phyloP scores from a whole-genome alignment of 2,888 invertebrate genomes.

The Cremastinae sp. region DNA sequence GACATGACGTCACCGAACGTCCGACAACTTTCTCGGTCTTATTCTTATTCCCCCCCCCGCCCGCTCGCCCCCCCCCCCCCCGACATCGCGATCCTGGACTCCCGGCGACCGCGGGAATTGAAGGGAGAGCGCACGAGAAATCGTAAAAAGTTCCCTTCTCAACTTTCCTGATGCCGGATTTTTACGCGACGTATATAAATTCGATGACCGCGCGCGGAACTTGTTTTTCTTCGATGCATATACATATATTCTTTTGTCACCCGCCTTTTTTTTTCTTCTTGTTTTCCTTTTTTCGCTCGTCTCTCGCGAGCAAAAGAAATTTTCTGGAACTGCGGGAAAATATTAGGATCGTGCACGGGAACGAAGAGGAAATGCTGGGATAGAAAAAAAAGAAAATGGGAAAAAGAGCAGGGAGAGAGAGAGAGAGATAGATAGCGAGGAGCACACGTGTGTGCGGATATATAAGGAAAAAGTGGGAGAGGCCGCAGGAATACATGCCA shows the following conservation, averaged over 20 bases:
- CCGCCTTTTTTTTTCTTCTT: constrained; percentile 14
- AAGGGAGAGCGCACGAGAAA: constrained; percentile 4
- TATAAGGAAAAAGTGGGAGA: constrained; percentile 49
- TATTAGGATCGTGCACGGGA: not conserved
- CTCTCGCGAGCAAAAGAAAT: too few species aligned
- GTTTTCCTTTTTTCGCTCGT: not conserved
- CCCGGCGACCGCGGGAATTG: not conserved
- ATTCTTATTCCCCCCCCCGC: constrained; percentile 17
- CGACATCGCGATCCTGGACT: too few species aligned
- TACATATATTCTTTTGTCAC: too few species aligned
- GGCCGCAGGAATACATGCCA: constrained; percentile 44
- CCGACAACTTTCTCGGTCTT: constrained; percentile 31
- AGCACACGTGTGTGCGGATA: constrained; percentile 19
- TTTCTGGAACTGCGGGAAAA: constrained; percentile 1
- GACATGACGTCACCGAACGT: constrained; percentile 72
- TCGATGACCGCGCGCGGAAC: not conserved
- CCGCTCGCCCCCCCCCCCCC: too few species aligned
- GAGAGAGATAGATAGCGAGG: not conserved
- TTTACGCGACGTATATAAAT: not conserved
- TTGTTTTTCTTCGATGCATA: not conserved
- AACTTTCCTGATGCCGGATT: constrained; percentile 3
- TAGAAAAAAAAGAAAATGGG: too few species aligned
- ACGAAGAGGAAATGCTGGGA: too few species aligned
- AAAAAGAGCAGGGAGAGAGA: too few species aligned
- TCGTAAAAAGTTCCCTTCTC: constrained; percentile 34